Conservation (phyloP, 2,797 vertebrate species). For the Megalops cyprinoides region DNA sequence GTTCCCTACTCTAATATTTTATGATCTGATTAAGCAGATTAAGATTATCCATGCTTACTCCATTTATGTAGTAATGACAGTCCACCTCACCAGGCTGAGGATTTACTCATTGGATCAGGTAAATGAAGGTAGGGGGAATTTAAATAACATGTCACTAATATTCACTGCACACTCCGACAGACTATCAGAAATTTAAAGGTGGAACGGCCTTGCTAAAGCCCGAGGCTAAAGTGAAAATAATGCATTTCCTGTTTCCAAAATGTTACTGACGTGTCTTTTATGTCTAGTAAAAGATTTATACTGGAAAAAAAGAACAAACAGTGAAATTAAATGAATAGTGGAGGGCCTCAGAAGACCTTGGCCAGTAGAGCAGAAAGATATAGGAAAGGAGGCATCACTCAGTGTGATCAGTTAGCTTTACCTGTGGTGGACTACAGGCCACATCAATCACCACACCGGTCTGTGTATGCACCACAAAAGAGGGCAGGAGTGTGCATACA, state of each 20-base stretch:
- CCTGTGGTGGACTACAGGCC: neutral
- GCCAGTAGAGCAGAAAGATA: neutral
- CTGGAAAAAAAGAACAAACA: too few species aligned
- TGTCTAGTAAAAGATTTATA: neutral
- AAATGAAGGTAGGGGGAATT: neutral
- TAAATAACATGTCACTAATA: too few species aligned
- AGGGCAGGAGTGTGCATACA: neutral
- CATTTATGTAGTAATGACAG: neutral
- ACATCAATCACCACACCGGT: neutral
- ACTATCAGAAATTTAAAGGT: neutral
- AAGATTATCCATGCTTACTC: neutral
- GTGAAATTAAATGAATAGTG: neutral
- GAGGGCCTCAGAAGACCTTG: neutral
- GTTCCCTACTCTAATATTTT: neutral
- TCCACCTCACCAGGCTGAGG: neutral
- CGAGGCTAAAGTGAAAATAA: neutral
- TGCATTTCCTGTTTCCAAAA: neutral
- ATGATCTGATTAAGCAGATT: neutral
- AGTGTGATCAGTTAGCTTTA: neutral
- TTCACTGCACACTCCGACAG: neutral
- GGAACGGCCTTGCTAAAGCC: neutral
- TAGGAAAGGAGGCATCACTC: neutral
- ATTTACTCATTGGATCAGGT: neutral
- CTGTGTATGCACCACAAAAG: neutral
- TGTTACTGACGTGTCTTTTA: neutral